Evolutionary conservation across 2,113 vertebrate genomes (phyloP).

Genomic region (Neolamprologus toae): DNA sequence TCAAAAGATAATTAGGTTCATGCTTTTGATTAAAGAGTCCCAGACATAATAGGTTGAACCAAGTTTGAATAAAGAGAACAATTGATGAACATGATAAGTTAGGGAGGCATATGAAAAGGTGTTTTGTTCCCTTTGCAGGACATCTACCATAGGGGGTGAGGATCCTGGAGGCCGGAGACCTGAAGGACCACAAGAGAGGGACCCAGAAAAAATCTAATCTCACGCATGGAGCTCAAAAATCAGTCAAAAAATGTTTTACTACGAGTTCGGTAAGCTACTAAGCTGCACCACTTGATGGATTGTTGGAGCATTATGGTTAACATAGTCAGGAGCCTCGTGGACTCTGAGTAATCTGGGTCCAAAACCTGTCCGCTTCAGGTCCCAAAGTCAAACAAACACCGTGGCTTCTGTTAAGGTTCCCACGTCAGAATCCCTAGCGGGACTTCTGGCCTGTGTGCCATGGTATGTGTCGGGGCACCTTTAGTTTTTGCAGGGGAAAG

Average conservation of each 20-base stretch:
- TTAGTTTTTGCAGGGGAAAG: background rate
- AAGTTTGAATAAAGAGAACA: too few relatives aligned
- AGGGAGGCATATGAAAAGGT: too few relatives aligned
- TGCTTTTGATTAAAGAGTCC: too few relatives aligned
- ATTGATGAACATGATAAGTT: too few relatives aligned
- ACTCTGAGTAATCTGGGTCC: background rate
- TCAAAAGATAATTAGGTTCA: too few relatives aligned
- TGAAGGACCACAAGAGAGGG: too few relatives aligned
- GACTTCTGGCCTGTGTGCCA: background rate
- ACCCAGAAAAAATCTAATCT: too few relatives aligned
- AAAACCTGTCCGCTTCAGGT: background rate
- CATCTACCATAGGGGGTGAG: too few relatives aligned
- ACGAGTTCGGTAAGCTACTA: background rate
- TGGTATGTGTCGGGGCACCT: background rate
- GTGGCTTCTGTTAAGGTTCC: background rate
- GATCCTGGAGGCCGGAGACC: fast-evolving
- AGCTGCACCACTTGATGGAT: background rate
- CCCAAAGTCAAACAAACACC: background rate
- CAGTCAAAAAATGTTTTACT: background rate
- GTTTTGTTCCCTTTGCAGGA: too few relatives aligned
- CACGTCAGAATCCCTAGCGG: background rate
- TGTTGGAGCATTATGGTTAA: background rate
- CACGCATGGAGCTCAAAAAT: background rate
- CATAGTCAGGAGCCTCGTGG: background rate
- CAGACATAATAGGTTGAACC: too few relatives aligned